These are phyloP conservation scores for Myotis yumanensis DNA, from an alignment of 2,113 vertebrate genomes.

Conservation along the genomic window DNA sequence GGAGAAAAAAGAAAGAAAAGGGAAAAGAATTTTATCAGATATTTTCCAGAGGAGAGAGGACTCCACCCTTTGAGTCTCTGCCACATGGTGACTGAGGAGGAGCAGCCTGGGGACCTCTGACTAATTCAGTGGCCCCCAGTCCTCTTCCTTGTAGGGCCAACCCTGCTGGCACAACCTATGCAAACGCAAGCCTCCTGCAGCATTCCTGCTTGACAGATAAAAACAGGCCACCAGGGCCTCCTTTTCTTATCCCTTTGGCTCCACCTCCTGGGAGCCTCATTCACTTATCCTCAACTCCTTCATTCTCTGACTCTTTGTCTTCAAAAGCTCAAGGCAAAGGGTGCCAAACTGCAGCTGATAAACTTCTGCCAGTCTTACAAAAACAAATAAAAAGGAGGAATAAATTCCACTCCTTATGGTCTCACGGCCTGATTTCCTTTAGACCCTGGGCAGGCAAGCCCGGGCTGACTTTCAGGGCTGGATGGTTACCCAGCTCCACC, in stretches of 20 bases:
- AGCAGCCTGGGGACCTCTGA: conserved; percentile 65
- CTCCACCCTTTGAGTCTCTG: conserved; percentile 86
- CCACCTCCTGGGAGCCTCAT: conserved; percentile 8
- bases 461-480: neutral
- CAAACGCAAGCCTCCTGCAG: neutral
- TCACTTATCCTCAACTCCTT: neutral
- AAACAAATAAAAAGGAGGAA: conserved; percentile 18
- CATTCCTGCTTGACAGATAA: neutral
- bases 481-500: neutral
- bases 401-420: neutral
- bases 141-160: neutral
- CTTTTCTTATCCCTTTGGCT: conserved; percentile 27
- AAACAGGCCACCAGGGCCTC: neutral
- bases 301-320: conserved; percentile 46
- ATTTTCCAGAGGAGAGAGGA: conserved; percentile 85
- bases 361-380: neutral
- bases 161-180: neutral
- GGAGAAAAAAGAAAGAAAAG: conserved; percentile 61
- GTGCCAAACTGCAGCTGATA: conserved; percentile 34
- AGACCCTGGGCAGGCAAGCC: neutral
- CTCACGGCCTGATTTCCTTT: neutral
- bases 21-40: conserved; percentile 83
- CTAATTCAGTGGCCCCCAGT: conserved; percentile 73
- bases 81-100: conserved; percentile 76
- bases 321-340: conserved; percentile 1